Conservation (phyloP, 2,797 vertebrate genomes). For the Oophaga sylvatica region DNA sequence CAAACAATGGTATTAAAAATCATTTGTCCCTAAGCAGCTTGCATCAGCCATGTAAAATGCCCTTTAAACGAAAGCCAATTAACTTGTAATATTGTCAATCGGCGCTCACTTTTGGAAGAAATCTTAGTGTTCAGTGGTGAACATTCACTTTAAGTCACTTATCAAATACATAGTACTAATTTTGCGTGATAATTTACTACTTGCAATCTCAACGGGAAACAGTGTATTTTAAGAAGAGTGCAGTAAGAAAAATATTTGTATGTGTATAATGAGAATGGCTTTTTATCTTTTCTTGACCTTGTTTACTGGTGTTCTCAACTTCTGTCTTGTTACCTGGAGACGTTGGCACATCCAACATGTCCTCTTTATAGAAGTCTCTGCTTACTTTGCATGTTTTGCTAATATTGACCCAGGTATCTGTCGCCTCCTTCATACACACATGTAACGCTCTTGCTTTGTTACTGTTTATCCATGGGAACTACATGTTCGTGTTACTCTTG, state of each 20-base stretch:
- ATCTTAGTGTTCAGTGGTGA: too few species aligned
- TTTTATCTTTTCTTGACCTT: slow-evolving; percentile 5
- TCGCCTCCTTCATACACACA: slow-evolving; percentile 34
- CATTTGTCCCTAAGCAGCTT: too few species aligned
- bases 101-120: too few species aligned
- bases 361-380: slow-evolving; percentile 28
- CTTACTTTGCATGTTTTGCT: slow-evolving; percentile 42
- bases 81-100: too few species aligned
- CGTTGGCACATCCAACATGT: slow-evolving; percentile 14
- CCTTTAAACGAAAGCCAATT: too few species aligned
- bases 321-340: slow-evolving; percentile 38
- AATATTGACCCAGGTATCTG: slow-evolving; percentile 41
- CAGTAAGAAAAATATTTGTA: neutral
- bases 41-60: too few species aligned
- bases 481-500: neutral
- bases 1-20: too few species aligned
- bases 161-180: too few species aligned
- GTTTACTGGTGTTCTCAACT: neutral
- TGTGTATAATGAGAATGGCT: neutral
- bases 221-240: too few species aligned
- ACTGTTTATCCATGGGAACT: neutral
- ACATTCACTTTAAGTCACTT: too few species aligned
- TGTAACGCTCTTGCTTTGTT: neutral
- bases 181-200: too few species aligned
- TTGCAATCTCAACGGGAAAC: too few species aligned